Percentiles rank a stretch among this genome's conserved stretches.
These are phyloP conservation scores for Megalops atlanticus DNA, from an alignment of 2,113 vertebrate genomes.

Conservation along the genomic window DNA sequence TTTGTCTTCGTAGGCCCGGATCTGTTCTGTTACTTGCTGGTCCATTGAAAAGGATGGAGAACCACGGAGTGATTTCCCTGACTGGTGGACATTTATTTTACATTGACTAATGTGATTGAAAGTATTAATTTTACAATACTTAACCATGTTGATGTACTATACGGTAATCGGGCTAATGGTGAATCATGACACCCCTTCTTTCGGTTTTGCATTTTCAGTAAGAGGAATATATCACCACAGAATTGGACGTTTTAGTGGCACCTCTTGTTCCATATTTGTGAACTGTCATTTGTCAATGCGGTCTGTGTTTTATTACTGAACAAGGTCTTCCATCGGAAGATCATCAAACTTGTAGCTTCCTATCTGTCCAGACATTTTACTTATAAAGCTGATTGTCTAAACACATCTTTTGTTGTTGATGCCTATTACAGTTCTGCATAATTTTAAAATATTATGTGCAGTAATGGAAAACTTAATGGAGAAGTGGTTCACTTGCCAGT, in stretches of 20 bases:
- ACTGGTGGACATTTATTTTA: neutral
- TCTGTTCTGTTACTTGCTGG: neutral
- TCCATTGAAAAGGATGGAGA: neutral
- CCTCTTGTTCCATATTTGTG: constrained; percentile 18
- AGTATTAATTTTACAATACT: constrained; percentile 7
- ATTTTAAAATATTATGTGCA: constrained; percentile 1
- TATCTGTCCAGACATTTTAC: constrained; percentile 21
- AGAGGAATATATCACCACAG: constrained; percentile 23
- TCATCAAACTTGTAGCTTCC: constrained; percentile 14
- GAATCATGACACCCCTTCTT: neutral
- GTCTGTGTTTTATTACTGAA: constrained; percentile 20
- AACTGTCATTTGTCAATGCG: constrained; percentile 24
- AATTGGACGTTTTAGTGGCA: constrained; percentile 6
- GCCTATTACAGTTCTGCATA: neutral
- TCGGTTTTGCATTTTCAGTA: constrained; percentile 15
- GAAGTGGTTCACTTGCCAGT: neutral
- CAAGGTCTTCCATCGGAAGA: neutral
- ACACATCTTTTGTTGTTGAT: neutral
- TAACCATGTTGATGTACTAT: constrained; percentile 7
- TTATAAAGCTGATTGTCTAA: neutral
- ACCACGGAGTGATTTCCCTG: neutral
- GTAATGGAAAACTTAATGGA: neutral
- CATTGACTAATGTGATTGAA: constrained; percentile 4
- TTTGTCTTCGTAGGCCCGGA: neutral
- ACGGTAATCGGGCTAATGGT: neutral